phyloP scores from a whole-genome alignment of 2,113 vertebrate species.

The Heterochromis multidens region DNA sequence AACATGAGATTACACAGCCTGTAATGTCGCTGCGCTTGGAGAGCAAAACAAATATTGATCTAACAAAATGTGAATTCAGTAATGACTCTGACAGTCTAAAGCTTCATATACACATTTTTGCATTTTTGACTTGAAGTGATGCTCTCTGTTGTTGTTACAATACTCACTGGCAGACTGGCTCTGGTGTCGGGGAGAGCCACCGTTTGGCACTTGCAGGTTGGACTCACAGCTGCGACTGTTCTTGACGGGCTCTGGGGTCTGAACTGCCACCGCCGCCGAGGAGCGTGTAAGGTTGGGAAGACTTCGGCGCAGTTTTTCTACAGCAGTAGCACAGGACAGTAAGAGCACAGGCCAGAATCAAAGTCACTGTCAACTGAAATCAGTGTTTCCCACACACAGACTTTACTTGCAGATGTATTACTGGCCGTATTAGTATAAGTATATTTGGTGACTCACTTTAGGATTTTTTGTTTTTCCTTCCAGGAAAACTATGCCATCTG shows the following conservation, averaged over 20 bases:
- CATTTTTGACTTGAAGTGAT: background rate
- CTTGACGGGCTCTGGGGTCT: constrained; percentile 87
- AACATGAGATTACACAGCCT: constrained; percentile 19
- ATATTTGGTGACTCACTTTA: background rate
- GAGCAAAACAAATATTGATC: constrained; percentile 7
- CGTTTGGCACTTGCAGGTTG: constrained; percentile 97
- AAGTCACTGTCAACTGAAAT: background rate
- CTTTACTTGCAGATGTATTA: background rate
- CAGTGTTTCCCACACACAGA: background rate
- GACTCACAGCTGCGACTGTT: constrained; percentile 95
- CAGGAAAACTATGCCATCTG: background rate
- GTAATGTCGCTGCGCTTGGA: background rate
- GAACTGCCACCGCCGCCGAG: constrained; percentile 65
- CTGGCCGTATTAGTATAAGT: background rate
- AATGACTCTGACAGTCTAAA: background rate
- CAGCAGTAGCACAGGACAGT: background rate
- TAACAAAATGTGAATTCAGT: background rate
- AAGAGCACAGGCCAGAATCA: background rate
- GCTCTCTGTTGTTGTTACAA: background rate
- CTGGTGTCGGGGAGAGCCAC: constrained; percentile 92
- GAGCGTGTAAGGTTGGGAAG: constrained; percentile 95
- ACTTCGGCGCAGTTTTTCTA: constrained; percentile 96
- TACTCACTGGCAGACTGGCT: constrained; percentile 92
- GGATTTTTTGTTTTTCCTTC: too few relatives aligned
- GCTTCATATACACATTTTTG: background rate